phyloP scores from a whole-genome alignment of 2,797 vertebrate species.

The Gallinago nigripennis region DNA sequence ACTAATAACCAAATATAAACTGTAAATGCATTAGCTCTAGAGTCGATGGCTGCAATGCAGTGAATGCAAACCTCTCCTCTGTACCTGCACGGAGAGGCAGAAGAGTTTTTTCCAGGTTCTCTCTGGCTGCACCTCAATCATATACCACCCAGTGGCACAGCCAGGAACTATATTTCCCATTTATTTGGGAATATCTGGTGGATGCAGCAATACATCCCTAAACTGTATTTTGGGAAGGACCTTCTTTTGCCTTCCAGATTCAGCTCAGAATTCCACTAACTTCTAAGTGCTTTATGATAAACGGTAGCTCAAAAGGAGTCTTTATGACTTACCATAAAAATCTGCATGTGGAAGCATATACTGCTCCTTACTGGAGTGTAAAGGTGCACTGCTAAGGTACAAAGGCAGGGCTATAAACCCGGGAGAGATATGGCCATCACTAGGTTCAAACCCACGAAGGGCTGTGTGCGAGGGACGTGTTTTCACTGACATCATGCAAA shows the following conservation, averaged over 20 bases:
- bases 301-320: neutral
- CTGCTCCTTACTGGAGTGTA: neutral
- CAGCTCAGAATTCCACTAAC: neutral
- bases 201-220: neutral
- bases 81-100: neutral
- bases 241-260: neutral
- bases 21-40: neutral
- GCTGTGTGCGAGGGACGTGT: neutral
- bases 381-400: neutral
- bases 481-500: neutral
- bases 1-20: neutral
- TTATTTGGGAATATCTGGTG: neutral
- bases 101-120: neutral
- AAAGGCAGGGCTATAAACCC: neutral
- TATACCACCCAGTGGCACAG: neutral
- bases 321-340: neutral
- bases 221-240: neutral
- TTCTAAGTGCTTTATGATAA: neutral
- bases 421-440: neutral
- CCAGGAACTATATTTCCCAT: neutral
- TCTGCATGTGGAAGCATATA: neutral
- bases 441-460: neutral
- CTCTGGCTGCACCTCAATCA: neutral
- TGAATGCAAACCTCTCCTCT: neutral
- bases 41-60: neutral